Evolutionary conservation across 2,113 vertebrate species (phyloP).

Genomic region (Talpa occidentalis): DNA sequence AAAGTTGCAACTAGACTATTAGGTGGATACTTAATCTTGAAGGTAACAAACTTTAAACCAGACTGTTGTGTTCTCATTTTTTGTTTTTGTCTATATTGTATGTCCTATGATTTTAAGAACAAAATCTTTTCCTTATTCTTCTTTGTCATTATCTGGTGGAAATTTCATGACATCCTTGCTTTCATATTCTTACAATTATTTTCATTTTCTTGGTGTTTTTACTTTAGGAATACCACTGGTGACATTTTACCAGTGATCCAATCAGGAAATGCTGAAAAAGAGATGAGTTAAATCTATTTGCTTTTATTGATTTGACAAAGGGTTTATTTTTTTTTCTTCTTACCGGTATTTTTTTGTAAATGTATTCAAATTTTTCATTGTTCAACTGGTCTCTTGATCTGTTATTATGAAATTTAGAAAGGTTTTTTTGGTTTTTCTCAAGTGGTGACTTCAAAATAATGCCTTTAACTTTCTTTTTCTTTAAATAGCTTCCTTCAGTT

Average conservation of each 20-base stretch:
- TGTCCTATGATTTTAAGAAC: neutral
- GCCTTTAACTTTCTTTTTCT: neutral
- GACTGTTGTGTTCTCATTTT: neutral
- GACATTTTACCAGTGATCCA: neutral
- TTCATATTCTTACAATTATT: neutral
- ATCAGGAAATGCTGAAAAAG: neutral
- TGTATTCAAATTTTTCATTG: neutral
- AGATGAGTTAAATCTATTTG: neutral
- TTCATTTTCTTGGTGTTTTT: neutral
- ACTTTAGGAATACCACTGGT: neutral
- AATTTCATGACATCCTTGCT: neutral
- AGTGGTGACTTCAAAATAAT: neutral
- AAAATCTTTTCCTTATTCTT: neutral
- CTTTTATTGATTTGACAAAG: neutral
- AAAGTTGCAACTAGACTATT: neutral
- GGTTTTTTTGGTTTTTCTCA: too few relatives aligned
- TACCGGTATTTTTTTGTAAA: neutral
- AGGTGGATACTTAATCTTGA: neutral
- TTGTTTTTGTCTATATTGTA: neutral
- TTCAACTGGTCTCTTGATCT: too few relatives aligned
- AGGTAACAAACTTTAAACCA: neutral
- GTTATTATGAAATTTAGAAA: neutral
- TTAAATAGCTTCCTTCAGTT: neutral
- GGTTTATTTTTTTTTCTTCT: neutral
- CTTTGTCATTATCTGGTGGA: neutral